These are phyloP conservation scores for Craterocephalus amniculus DNA, from an alignment of 2,797 vertebrate species.

Conservation along the genomic window DNA sequence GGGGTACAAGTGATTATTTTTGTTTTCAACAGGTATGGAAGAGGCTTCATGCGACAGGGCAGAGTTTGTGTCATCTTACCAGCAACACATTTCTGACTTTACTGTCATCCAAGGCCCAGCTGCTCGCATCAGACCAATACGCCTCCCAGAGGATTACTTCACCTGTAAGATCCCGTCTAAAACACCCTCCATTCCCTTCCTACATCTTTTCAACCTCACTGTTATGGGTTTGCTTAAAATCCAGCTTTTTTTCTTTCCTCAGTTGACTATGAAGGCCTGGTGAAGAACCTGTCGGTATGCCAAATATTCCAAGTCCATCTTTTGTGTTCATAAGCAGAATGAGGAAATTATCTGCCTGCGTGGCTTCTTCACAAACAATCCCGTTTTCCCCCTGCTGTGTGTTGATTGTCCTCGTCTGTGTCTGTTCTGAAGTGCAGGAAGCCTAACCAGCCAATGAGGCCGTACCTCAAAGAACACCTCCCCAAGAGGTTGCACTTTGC, in stretches of 20 bases:
- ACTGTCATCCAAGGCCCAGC: conserved; percentile 89
- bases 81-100: conserved; percentile 80
- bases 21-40: conserved; percentile 89
- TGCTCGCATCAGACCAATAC: conserved; percentile 84
- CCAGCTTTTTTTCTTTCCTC: conserved; percentile 69
- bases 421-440: conserved; percentile 86
- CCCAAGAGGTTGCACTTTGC: conserved; percentile 92
- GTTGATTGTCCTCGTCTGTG: conserved; percentile 53
- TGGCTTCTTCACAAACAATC: conserved; percentile 61
- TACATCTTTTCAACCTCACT: background rate
- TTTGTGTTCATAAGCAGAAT: conserved; percentile 64
- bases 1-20: background rate
- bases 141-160: conserved; percentile 86
- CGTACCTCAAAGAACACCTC: conserved; percentile 87
- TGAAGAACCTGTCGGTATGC: conserved; percentile 95
- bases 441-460: conserved; percentile 49
- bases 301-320: conserved; percentile 59
- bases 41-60: conserved; percentile 84
- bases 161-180: conserved; percentile 84
- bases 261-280: conserved; percentile 93
- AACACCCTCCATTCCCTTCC: background rate
- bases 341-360: conserved; percentile 64
- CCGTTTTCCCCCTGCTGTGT: conserved; percentile 22
- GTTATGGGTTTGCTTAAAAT: conserved; percentile 14
- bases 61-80: conserved; percentile 85